These are phyloP conservation scores for Unio pictorum DNA, from an alignment of 2,888 invertebrate genomes.

Conservation along the genomic window DNA sequence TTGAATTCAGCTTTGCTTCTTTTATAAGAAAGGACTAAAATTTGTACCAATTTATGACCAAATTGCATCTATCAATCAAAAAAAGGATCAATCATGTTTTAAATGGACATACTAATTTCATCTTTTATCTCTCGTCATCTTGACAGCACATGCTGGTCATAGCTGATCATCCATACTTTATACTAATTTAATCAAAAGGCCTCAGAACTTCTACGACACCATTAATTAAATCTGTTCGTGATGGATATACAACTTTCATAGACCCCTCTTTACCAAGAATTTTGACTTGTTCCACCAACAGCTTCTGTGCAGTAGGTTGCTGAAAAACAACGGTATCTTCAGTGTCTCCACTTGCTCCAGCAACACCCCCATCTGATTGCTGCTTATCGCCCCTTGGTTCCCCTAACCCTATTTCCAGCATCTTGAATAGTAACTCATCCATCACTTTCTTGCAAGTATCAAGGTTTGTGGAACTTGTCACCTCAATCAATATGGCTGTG, in stretches of 20 bases:
- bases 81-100: too few species aligned
- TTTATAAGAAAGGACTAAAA: too few species aligned
- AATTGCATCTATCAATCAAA: too few species aligned
- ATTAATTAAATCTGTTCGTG: conserved; percentile 79
- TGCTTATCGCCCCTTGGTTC: conserved; percentile 44
- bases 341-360: conserved; percentile 22
- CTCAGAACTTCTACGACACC: conserved; percentile 52
- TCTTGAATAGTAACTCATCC: conserved; percentile 79
- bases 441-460: conserved; percentile 79
- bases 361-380: conserved; percentile 14
- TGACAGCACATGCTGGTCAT: too few species aligned
- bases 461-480: conserved; percentile 81
- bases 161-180: too few species aligned
- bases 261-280: conserved; percentile 80
- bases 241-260: conserved; percentile 85
- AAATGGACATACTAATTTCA: too few species aligned
- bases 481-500: conserved; percentile 81
- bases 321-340: conserved; percentile 20
- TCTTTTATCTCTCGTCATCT: too few species aligned
- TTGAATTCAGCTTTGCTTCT: too few species aligned
- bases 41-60: too few species aligned
- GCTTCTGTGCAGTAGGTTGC: conserved; percentile 20
- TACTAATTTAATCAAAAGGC: conserved; percentile 11
- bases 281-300: conserved; percentile 79
- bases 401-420: conserved; percentile 73